Conservation (phyloP, 2,888 invertebrate genomes). For the Candidula unifasciata region DNA sequence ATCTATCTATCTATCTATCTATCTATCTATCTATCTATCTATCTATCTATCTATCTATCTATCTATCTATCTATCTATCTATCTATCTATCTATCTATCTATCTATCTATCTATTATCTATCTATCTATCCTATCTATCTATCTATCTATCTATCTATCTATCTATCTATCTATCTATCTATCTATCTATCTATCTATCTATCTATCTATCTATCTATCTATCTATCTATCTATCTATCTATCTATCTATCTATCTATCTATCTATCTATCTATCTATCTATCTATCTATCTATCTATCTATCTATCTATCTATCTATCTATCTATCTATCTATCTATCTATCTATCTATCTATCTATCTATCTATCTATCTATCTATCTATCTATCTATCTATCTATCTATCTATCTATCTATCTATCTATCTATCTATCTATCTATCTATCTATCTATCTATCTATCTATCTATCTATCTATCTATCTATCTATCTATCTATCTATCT, state of each 20-base stretch:
- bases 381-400: no score
- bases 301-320: background rate
- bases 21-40: conserved; percentile 8
- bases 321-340: background rate
- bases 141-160: background rate
- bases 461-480: conserved; percentile 8
- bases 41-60: conserved; percentile 8
- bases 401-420: no score
- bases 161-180: conserved; percentile 8
- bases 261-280: background rate
- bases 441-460: background rate
- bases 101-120: conserved; percentile 8
- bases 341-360: background rate
- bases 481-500: conserved; percentile 8
- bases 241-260: background rate
- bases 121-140: background rate
- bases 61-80: conserved; percentile 8
- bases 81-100: conserved; percentile 8
- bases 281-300: background rate
- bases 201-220: conserved; percentile 8
- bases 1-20: conserved; percentile 8
- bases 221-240: background rate
- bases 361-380: background rate
- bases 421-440: background rate
- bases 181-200: conserved; percentile 8